These are phyloP conservation scores for Calidris pygmaea DNA, from an alignment of 2,113 vertebrate genomes.

Conservation along the genomic window DNA sequence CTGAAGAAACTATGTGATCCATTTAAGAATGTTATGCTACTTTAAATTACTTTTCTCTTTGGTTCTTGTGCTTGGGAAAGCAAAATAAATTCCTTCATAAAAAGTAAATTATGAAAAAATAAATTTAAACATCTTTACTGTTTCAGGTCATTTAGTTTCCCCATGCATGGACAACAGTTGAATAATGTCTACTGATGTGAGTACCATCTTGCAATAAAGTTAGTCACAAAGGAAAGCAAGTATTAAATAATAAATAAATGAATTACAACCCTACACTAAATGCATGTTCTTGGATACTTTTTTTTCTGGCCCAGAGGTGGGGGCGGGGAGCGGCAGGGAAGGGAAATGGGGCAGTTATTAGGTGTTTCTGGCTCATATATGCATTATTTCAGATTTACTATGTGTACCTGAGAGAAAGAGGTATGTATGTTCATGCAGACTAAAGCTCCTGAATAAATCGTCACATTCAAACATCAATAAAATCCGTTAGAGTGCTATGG, in stretches of 20 bases:
- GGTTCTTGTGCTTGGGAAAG: background rate
- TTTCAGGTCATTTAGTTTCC: slow-evolving; percentile 5
- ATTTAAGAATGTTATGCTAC: background rate
- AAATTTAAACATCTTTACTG: background rate
- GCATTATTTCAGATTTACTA: background rate
- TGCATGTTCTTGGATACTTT: background rate
- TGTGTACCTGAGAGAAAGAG: background rate
- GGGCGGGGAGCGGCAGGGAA: too few relatives aligned
- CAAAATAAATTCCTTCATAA: background rate
- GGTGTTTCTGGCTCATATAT: background rate
- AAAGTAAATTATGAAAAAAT: background rate
- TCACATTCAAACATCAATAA: background rate
- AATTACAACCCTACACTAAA: background rate
- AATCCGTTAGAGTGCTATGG: background rate
- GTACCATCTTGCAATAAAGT: slow-evolving; percentile 26
- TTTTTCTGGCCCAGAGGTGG: background rate
- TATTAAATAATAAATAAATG: background rate
- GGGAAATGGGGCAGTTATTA: background rate
- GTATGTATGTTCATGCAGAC: background rate
- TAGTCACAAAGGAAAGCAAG: background rate
- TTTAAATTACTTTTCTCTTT: background rate
- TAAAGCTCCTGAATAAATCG: background rate
- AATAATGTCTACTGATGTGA: slow-evolving; percentile 21
- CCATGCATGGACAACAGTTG: background rate
- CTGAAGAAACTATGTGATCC: background rate